Evolutionary conservation across 1,140 invertebrate species (phyloP), one percentile per base, ranked within the genome.

Genomic region (Amphibalanus amphitrite): DNA sequence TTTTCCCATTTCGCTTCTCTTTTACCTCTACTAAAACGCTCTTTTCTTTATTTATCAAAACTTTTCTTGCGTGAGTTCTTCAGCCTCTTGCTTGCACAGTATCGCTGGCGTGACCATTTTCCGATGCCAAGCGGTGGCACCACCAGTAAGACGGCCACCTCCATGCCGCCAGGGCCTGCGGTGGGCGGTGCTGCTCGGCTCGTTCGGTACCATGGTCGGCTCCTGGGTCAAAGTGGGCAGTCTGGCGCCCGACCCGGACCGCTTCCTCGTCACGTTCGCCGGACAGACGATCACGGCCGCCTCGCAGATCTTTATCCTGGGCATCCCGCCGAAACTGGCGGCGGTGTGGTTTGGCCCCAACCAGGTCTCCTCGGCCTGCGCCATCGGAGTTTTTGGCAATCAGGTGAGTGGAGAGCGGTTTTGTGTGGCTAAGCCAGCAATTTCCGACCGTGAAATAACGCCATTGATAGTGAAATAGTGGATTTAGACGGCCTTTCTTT

Each of bases 361-460:
- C 77, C 91, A 98, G 83, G 93, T 98, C 0, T 96, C 94, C 10
- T 95, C 92, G 0, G 97, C 96, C 0, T 97, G 95, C 81, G 93
- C 95, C 77, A 89, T 97, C 73, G 96, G 96, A 20, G 96, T 98
- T 0, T 98, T 99, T 82, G 97, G 97, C 28, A 99, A 98, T 83
- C 96, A 98, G 88, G 94, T 98, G 79, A 82, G 47, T 38, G 33
- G n/a, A n/a, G n/a, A n/a, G n/a, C n/a, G n/a, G n/a, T n/a, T n/a
- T 38, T 38, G 4, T n/a, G n/a, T n/a, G n/a, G n/a, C n/a, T n/a
- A n/a, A n/a, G n/a, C n/a, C n/a, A n/a, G n/a, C n/a, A 38, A 38
- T 59, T 59, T 38, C 82, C 95, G 92, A 81, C 97, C 25, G 94
- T 93, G 28, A 86, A 94, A n/a, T n/a, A n/a, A n/a, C n/a, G n/a